phyloP scores from a whole-genome alignment of 2,888 invertebrate genomes.

The Epinotia demarniana region DNA sequence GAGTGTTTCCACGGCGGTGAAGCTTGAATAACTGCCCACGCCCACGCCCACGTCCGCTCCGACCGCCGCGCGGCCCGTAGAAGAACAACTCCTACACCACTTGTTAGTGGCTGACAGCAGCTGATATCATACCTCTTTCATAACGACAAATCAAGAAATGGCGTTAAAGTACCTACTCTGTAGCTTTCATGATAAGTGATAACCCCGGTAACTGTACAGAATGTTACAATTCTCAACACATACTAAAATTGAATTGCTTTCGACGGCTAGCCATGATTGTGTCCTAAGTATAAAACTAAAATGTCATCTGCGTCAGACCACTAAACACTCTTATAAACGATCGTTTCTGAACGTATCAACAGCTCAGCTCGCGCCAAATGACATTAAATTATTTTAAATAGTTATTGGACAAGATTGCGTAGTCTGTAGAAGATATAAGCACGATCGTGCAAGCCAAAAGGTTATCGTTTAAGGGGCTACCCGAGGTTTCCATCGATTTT shows the following conservation, averaged over 20 bases:
- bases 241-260: neutral
- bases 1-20: too few species aligned
- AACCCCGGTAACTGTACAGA: neutral
- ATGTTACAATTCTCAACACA: too few species aligned
- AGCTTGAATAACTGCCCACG: too few species aligned
- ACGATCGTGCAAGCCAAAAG: neutral
- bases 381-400: conserved; percentile 32
- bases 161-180: too few species aligned
- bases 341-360: neutral
- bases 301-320: conserved; percentile 26
- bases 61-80: too few species aligned
- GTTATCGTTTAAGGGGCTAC: too few species aligned
- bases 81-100: too few species aligned
- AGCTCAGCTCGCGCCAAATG: conserved; percentile 9
- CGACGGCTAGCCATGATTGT: neutral
- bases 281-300: conserved; percentile 19
- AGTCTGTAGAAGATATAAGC: neutral
- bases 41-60: too few species aligned
- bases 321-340: neutral
- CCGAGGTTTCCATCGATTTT: too few species aligned
- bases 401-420: conserved; percentile 4
- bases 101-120: too few species aligned
- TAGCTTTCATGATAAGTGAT: neutral
- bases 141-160: too few species aligned
- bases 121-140: too few species aligned